Evolutionary conservation across 2,113 vertebrate species (phyloP).

Genomic region (Cromileptes altivelis): DNA sequence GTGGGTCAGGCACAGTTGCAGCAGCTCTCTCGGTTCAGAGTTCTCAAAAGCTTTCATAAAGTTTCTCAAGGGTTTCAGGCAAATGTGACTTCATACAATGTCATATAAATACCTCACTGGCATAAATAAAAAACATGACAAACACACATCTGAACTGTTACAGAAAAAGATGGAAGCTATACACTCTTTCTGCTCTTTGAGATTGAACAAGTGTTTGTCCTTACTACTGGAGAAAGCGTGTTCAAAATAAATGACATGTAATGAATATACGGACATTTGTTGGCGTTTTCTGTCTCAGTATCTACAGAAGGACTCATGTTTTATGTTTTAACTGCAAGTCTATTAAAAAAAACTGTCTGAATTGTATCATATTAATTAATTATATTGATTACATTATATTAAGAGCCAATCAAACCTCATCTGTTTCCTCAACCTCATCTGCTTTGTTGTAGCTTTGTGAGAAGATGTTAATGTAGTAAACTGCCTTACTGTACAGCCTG

Average conservation of each 20-base stretch:
- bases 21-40: not conserved
- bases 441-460: not conserved
- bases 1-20: not conserved
- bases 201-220: constrained; percentile 45
- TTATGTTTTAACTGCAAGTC: not conserved
- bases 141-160: constrained; percentile 39
- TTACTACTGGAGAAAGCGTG: constrained; percentile 60
- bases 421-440: no score
- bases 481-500: constrained; percentile 6
- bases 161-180: constrained; percentile 3
- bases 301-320: not conserved
- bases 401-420: not conserved
- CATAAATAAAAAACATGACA: not conserved
- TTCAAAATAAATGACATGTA: constrained; percentile 73
- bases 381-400: not conserved
- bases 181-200: constrained; percentile 38
- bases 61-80: constrained; percentile 17
- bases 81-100: constrained; percentile 1
- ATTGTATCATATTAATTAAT: not conserved
- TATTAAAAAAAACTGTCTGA: not conserved
- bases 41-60: constrained; percentile 27
- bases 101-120: constrained; percentile 19
- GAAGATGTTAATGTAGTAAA: not conserved
- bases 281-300: constrained; percentile 67
- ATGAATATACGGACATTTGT: constrained; percentile 69